phyloP scores from a whole-genome alignment of 2,797 vertebrate species.

The Pangasius larnaudii region DNA sequence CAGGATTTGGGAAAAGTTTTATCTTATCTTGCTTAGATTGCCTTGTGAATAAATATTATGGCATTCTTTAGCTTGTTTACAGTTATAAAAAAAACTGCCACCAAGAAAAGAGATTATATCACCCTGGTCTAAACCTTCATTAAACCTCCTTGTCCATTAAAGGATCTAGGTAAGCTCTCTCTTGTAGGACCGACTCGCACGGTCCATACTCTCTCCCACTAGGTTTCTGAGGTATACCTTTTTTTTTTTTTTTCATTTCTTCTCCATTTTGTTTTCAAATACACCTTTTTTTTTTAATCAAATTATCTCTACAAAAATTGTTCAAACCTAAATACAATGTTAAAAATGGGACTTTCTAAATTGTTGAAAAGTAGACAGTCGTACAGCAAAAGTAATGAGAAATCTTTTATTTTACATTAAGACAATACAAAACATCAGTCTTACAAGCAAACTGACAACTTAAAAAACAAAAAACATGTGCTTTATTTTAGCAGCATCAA shows the following conservation, averaged over 20 bases:
- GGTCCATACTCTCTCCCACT: background rate
- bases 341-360: background rate
- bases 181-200: background rate
- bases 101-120: background rate
- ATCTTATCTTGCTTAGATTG: background rate
- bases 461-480: background rate
- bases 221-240: background rate
- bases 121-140: background rate
- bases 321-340: background rate
- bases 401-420: conserved; percentile 3
- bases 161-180: background rate
- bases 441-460: background rate
- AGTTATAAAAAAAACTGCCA: background rate
- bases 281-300: too few relatives aligned
- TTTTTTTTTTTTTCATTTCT: background rate
- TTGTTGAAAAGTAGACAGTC: background rate
- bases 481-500: conserved; percentile 17
- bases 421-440: background rate
- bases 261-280: background rate
- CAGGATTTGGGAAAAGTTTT: background rate
- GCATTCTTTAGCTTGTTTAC: background rate
- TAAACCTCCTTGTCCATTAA: background rate
- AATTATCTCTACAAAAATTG: background rate
- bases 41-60: background rate
- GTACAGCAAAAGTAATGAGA: background rate